phyloP scores from a whole-genome alignment of 1,140 invertebrate species.

The Pararge aegeria region DNA sequence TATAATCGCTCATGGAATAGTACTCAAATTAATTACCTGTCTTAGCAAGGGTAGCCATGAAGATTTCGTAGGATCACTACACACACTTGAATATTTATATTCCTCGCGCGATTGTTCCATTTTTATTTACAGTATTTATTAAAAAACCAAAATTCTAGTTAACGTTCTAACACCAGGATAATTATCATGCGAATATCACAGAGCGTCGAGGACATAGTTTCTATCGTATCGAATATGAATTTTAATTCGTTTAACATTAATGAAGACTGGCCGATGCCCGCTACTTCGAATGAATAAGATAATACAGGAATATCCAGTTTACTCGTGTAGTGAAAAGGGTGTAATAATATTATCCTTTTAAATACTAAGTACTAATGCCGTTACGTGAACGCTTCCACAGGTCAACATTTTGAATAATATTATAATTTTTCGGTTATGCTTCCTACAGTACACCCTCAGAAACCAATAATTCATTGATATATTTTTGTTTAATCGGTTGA shows the following conservation, averaged over 20 bases:
- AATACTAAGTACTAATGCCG: background rate
- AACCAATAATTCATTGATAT: too few relatives aligned
- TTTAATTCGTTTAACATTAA: background rate
- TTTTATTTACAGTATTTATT: background rate
- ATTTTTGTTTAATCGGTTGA: too few relatives aligned
- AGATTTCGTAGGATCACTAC: background rate
- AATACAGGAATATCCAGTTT: background rate
- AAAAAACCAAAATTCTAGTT: background rate
- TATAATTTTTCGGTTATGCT: too few relatives aligned
- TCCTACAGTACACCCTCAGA: too few relatives aligned
- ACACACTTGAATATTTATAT: background rate
- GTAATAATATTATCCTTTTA: background rate
- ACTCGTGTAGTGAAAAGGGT: background rate
- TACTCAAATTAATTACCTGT: too few relatives aligned
- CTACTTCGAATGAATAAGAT: background rate
- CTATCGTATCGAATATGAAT: too few relatives aligned
- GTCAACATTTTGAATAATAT: too few relatives aligned
- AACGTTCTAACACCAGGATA: background rate
- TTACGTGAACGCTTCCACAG: too few relatives aligned
- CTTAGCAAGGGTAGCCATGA: background rate
- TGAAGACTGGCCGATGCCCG: background rate
- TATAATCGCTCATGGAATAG: too few relatives aligned
- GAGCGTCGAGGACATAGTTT: background rate
- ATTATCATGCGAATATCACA: background rate
- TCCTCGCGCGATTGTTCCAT: background rate